phyloP scores from a whole-genome alignment of 2,113 vertebrate species.

The Oceanites oceanicus region DNA sequence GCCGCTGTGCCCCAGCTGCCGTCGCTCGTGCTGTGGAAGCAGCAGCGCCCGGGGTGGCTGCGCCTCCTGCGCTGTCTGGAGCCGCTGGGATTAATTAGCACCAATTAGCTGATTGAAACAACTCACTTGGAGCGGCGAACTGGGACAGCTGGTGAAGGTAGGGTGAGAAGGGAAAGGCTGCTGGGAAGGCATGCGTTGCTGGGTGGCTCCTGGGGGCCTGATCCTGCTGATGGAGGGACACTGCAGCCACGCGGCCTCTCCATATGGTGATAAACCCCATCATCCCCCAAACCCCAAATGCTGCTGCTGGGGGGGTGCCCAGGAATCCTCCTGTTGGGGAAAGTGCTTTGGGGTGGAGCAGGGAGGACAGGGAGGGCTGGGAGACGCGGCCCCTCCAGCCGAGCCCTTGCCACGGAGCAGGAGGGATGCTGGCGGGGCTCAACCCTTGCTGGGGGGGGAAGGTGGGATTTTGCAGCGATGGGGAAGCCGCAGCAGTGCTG shows the following conservation, averaged over 20 bases:
- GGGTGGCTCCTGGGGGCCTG: not conserved
- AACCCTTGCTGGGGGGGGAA: not conserved
- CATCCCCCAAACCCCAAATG: not conserved
- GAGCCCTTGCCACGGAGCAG: not conserved
- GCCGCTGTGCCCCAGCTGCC: rapidly evolving
- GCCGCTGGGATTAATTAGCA: not conserved
- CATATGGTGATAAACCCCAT: not conserved
- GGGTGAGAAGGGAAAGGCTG: not conserved
- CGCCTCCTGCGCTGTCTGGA: not conserved
- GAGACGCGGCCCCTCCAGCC: rapidly evolving
- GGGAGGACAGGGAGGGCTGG: not conserved
- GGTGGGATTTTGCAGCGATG: not conserved
- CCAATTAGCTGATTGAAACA: not conserved
- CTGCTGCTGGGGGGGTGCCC: not conserved
- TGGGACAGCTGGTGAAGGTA: not conserved
- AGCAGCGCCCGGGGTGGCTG: rapidly evolving
- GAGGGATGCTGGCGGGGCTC: not conserved
- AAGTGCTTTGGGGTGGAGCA: rapidly evolving
- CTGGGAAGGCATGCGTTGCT: not conserved
- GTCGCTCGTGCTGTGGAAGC: rapidly evolving
- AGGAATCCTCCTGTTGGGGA: not conserved
- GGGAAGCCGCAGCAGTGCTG: not conserved
- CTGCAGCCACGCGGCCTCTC: not conserved
- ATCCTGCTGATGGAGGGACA: not conserved
- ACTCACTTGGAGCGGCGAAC: rapidly evolving